A percentile compares a stretch with the other conserved stretches of the same genome.
phyloP scores from a whole-genome alignment of 2,888 invertebrate genomes.

The Lottia scabra region DNA sequence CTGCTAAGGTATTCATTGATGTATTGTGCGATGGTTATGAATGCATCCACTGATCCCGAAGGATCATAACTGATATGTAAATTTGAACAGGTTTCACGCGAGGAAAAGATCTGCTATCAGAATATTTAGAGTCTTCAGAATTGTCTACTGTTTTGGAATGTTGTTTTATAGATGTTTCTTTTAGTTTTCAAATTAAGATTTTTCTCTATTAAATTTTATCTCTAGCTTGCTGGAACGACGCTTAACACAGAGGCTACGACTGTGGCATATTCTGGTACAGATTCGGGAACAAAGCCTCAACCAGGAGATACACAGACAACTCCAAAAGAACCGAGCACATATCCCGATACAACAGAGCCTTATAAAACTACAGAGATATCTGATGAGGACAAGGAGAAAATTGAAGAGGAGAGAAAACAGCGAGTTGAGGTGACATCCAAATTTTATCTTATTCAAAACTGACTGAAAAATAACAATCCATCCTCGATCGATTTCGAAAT shows the following conservation, averaged over 20 bases:
- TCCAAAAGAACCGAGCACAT: neutral
- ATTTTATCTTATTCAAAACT: too few species aligned
- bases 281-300: neutral
- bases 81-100: neutral
- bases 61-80: too few species aligned
- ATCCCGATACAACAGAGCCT: neutral
- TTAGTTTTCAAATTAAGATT: too few species aligned
- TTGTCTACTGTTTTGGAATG: too few species aligned
- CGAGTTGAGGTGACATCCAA: constrained; percentile 23
- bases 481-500: too few species aligned
- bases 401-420: constrained; percentile 22
- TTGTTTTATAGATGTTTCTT: too few species aligned
- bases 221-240: neutral
- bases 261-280: neutral
- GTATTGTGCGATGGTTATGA: too few species aligned
- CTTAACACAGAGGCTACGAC: neutral
- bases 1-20: neutral
- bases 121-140: too few species aligned
- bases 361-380: constrained; percentile 22
- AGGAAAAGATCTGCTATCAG: too few species aligned
- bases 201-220: too few species aligned
- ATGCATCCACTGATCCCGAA: too few species aligned
- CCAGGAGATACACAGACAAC: neutral
- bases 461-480: too few species aligned
- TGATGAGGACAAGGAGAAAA: constrained; percentile 16